Percentiles rank a stretch among this genome's conserved stretches.
phyloP scores from a whole-genome alignment of 1,140 invertebrate genomes.

The Drosophila asahinai region DNA sequence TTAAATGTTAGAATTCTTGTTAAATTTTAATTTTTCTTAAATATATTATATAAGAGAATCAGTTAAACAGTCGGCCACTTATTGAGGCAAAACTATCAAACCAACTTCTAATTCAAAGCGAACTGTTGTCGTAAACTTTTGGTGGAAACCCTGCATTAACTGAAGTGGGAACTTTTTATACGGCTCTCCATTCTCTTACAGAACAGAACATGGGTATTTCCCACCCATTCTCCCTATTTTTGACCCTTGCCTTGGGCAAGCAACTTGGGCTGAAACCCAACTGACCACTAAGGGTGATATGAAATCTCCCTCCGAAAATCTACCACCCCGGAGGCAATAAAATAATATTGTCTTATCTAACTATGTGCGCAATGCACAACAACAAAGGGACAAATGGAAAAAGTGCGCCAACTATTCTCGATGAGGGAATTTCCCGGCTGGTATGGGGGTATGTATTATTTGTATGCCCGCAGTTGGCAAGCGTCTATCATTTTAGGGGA shows the following conservation, averaged over 20 bases:
- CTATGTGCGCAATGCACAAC: conserved; percentile 76
- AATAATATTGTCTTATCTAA: conserved; percentile 83
- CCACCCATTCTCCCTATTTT: not conserved
- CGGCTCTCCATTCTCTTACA: not conserved
- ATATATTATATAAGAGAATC: not conserved
- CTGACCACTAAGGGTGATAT: conserved; percentile 46
- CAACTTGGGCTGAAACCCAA: conserved; percentile 9
- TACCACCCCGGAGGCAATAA: conserved; percentile 55
- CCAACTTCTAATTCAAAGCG: not conserved
- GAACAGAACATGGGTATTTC: not conserved
- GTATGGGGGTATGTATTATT: conserved; percentile 40
- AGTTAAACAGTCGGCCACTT: not conserved
- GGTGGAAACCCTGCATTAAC: not conserved
- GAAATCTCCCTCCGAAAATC: not conserved
- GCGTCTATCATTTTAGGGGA: conserved; percentile 38
- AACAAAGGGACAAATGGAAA: conserved; percentile 49
- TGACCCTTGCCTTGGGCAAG: conserved; percentile 14
- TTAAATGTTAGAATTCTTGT: too few relatives aligned
- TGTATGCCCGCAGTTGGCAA: conserved; percentile 59
- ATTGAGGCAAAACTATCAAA: not conserved
- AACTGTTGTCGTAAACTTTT: conserved; percentile 10
- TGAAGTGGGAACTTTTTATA: not conserved
- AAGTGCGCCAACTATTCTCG: conserved; percentile 61
- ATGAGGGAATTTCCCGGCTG: conserved; percentile 20
- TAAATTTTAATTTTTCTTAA: too few relatives aligned